A percentile compares a stretch with the other conserved stretches of the same genome.
phyloP scores from a whole-genome alignment of 1,140 invertebrate genomes.

The Drosophila jambulina region DNA sequence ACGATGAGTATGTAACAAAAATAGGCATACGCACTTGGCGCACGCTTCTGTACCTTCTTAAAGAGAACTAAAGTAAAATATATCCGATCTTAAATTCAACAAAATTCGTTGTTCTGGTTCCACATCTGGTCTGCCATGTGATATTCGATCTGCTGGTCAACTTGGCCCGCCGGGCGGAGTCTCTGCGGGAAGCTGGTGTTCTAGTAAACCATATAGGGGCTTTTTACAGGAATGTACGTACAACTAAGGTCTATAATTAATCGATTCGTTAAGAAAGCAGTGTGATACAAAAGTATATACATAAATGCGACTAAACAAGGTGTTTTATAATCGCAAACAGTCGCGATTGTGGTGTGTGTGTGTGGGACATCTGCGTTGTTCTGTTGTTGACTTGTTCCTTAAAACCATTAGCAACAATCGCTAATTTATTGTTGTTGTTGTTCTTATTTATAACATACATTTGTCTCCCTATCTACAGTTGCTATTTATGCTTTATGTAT shows the following conservation, averaged over 20 bases:
- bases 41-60: constrained; percentile 5
- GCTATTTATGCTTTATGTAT: constrained; percentile 48
- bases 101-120: constrained; percentile 68
- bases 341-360: constrained; percentile 2
- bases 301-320: constrained; percentile 21
- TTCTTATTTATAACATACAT: constrained; percentile 57
- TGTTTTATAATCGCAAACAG: background rate
- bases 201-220: constrained; percentile 5
- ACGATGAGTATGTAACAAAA: constrained; percentile 53
- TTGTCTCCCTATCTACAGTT: constrained; percentile 78
- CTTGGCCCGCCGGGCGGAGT: background rate
- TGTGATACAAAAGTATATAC: constrained; percentile 35
- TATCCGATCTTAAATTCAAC: constrained; percentile 27
- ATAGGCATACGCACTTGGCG: constrained; percentile 29
- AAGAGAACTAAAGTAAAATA: constrained; percentile 19
- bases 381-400: constrained; percentile 62
- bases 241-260: constrained; percentile 21
- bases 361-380: constrained; percentile 59
- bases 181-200: background rate
- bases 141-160: constrained; percentile 7
- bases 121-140: constrained; percentile 25
- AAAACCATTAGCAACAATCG: constrained; percentile 64
- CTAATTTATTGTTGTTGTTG: constrained; percentile 44
- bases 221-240: constrained; percentile 10
- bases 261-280: constrained; percentile 2